Base-by-base conservation (phyloP, 2,797 vertebrate genomes). In the Buceros bicornis region DNA sequence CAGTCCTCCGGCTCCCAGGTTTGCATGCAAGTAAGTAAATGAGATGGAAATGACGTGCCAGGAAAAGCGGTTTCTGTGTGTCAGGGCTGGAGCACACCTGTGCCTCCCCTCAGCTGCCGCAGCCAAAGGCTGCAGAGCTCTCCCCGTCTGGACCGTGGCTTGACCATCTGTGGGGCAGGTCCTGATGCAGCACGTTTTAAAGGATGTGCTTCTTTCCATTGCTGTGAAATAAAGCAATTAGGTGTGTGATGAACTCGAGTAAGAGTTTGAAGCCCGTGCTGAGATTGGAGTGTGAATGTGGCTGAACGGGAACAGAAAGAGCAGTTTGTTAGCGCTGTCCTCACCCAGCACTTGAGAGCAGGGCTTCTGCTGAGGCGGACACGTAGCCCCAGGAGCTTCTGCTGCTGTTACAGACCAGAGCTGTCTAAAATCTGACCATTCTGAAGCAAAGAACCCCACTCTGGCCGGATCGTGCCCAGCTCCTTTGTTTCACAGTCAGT, bases 21-120 rank as follows among this genome's bases (percentile, higher is more conserved):
- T 96, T 61, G 96, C 98, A 95, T 98, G 97, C 97, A 98, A 98
- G 98, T 99, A 98, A 98, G 98, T 95, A 97, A 97, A 96, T 91
- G 61, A 87, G 58, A 77, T 87, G 31, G 82, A 95, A 96, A 96
- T 87, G 33, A 81, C 4, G 2, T 31, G 31, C 35, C 5, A 60
- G 48, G 45, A 90, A 89, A 89, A 64, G 57, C 40, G 35, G 56
- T 85, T 62, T 73, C 57, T 82, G 35, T 82, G 29, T 74, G 85
- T 17, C 29, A 61, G 8, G 18, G 40, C 0, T 51, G 51, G 37
- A 85, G 54, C 21, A 35, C 65, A 72, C 35, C 50, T 87, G 42
- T 77, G 58, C 28, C 25, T 81, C 33, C 19, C 20, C 19, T 65
- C 74, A 43, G 29, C 10, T 1, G 5, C 72, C 71, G 81, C 61